A percentile compares a stretch with the other conserved stretches of the same genome.
These are phyloP conservation scores for Etia nguti DNA, from an alignment of 2,113 vertebrate genomes.

Conservation along the genomic window DNA sequence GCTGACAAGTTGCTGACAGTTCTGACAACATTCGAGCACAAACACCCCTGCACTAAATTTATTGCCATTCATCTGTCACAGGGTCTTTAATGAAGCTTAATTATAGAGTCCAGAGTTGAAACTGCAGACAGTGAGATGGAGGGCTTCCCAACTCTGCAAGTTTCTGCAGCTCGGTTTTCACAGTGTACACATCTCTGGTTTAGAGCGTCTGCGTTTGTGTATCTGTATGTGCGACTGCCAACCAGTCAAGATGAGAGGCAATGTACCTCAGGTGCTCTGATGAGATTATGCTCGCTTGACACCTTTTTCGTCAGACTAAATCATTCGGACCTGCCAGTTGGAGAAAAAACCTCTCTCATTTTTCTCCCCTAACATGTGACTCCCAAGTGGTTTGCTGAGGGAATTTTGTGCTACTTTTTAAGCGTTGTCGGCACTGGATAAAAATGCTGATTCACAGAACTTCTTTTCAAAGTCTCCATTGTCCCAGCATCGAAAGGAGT, in stretches of 20 bases:
- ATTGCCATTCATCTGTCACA: constrained; percentile 4
- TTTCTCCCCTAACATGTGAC: not conserved
- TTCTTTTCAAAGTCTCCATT: constrained; percentile 49
- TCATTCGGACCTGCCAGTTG: constrained; percentile 36
- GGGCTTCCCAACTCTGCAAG: not conserved
- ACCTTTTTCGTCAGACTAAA: constrained; percentile 41
- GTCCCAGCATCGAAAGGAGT: constrained; percentile 17
- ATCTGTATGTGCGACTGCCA: not conserved
- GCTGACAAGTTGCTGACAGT: constrained; percentile 31
- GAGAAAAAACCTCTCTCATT: constrained; percentile 37
- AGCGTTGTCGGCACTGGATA: not conserved
- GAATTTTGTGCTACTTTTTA: constrained; percentile 9
- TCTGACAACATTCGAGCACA: constrained; percentile 6
- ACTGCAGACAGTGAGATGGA: constrained; percentile 21
- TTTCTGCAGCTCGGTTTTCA: not conserved
- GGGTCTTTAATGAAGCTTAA: constrained; percentile 26
- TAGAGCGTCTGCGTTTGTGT: not conserved
- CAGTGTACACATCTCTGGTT: not conserved
- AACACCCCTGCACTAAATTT: not conserved
- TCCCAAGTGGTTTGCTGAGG: not conserved
- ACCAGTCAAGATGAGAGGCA: not conserved
- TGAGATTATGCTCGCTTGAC: not conserved
- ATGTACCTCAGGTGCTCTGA: not conserved
- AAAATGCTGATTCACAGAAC: constrained; percentile 41
- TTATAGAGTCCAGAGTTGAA: constrained; percentile 19